Evolutionary conservation across 1,140 invertebrate genomes (phyloP).

Genomic region (Drusus annulatus): DNA sequence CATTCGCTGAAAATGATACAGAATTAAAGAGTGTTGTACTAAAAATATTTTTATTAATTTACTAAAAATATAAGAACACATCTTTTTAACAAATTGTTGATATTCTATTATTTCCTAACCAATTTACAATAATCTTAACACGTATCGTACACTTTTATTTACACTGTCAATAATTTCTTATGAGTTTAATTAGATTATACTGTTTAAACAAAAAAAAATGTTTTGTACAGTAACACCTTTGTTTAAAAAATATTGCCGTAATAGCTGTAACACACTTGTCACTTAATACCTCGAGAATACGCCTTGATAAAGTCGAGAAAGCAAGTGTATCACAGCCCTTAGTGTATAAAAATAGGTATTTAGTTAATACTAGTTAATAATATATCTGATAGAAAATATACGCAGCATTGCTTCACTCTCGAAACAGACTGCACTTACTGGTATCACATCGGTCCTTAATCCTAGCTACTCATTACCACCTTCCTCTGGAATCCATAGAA

Average conservation of each 20-base stretch:
- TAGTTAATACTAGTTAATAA: conserved; percentile 35
- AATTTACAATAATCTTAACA: conserved; percentile 55
- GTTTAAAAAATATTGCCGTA: conserved; percentile 55
- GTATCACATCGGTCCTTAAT: conserved; percentile 58
- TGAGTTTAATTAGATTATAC: conserved; percentile 53
- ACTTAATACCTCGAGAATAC: too few species aligned
- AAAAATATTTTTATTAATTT: conserved; percentile 61
- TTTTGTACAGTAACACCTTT: conserved; percentile 59
- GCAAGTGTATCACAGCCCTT: too few species aligned
- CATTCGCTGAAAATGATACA: not conserved
- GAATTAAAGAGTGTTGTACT: conserved; percentile 49
- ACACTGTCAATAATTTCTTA: conserved; percentile 54
- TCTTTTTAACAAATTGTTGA: conserved; percentile 59
- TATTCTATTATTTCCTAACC: conserved; percentile 55
- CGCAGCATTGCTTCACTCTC: not conserved
- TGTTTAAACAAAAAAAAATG: conserved; percentile 57
- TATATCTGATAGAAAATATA: conserved; percentile 41
- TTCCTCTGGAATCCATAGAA: conserved; percentile 53
- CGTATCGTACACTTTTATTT: conserved; percentile 53
- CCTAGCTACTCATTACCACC: conserved; percentile 41
- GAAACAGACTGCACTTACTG: conserved; percentile 26
- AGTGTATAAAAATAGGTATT: conserved; percentile 47
- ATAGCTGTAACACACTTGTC: too few species aligned
- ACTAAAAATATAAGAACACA: conserved; percentile 60
- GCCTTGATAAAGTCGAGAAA: too few species aligned